phyloP scores from a whole-genome alignment of 2,113 vertebrate genomes.

The Tupaia tana region DNA sequence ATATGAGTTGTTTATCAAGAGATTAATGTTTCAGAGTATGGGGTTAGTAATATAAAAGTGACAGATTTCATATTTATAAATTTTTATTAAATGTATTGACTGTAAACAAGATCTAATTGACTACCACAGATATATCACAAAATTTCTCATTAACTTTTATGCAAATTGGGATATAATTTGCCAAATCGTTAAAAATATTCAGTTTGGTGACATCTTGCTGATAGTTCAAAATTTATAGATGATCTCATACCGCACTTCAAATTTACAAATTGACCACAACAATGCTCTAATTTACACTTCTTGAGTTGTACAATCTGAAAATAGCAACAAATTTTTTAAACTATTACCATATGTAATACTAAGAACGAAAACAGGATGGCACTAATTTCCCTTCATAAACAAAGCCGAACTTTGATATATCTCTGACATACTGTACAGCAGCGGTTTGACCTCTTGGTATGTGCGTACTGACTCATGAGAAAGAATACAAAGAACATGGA shows the following conservation, averaged over 20 bases:
- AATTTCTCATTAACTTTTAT: slow-evolving; percentile 5
- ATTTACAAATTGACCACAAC: slow-evolving; percentile 29
- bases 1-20: slow-evolving; percentile 21
- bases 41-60: not conserved
- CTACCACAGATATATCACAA: not conserved
- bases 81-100: slow-evolving; percentile 21
- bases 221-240: slow-evolving; percentile 21
- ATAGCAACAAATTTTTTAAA: not conserved
- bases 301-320: not conserved
- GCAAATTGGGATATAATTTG: slow-evolving; percentile 56
- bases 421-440: not conserved
- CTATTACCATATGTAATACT: not conserved
- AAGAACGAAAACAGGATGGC: not conserved
- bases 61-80: slow-evolving; percentile 1
- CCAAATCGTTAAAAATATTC: not conserved
- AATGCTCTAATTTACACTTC: not conserved
- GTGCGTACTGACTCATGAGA: not conserved
- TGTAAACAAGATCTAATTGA: slow-evolving; percentile 1
- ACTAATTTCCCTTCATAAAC: not conserved
- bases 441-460: not conserved
- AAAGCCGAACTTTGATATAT: not conserved
- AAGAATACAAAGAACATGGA: not conserved
- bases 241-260: slow-evolving; percentile 15
- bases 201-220: not conserved
- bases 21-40: not conserved